phyloP scores from a whole-genome alignment of 2,113 vertebrate genomes.

The Cyanistes caeruleus region DNA sequence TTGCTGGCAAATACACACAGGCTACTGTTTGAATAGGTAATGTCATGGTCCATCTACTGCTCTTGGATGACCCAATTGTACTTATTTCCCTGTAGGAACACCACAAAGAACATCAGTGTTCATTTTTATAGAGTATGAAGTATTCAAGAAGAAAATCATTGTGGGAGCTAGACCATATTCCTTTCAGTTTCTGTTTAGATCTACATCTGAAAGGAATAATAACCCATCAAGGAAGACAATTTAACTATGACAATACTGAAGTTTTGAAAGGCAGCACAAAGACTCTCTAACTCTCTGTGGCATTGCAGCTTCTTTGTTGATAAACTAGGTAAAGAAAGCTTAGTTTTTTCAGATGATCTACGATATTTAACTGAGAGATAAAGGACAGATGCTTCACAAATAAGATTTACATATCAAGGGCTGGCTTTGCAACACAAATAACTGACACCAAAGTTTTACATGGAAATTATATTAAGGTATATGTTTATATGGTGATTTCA shows the following conservation, averaged over 20 bases:
- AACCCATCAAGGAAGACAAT: neutral
- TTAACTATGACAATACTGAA: neutral
- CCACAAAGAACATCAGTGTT: constrained; percentile 60
- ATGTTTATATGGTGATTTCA: neutral
- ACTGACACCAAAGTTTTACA: neutral
- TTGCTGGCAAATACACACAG: constrained; percentile 56
- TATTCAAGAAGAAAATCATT: constrained; percentile 22
- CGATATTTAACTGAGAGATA: neutral
- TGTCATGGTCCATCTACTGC: constrained; percentile 67
- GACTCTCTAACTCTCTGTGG: neutral
- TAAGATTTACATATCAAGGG: neutral
- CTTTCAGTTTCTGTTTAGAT: constrained; percentile 5
- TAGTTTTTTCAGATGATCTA: neutral
- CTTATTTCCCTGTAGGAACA: constrained; percentile 1
- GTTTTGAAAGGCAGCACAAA: constrained; percentile 20
- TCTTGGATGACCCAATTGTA: constrained; percentile 62
- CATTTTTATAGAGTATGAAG: neutral
- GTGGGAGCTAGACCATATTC: neutral
- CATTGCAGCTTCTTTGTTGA: neutral
- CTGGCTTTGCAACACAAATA: neutral
- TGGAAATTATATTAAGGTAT: neutral
- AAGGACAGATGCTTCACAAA: neutral
- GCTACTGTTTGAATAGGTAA: constrained; percentile 64
- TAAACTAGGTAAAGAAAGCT: neutral
- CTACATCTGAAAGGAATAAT: constrained; percentile 7